These are phyloP conservation scores for Trichopria drosophilae DNA, from an alignment of 2,888 invertebrate species.

Conservation along the genomic window DNA sequence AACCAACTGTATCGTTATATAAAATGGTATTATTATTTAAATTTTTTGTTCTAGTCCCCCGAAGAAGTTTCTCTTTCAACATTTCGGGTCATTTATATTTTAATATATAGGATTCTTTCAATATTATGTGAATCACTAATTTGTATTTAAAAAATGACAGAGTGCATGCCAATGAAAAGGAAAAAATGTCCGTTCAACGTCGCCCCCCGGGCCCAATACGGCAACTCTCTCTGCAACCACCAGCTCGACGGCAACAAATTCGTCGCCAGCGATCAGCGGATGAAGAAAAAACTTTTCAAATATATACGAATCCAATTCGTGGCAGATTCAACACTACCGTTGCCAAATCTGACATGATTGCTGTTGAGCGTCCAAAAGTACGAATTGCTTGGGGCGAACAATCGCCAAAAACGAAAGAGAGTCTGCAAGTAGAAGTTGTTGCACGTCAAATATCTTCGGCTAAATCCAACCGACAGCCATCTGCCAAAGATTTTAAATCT, in stretches of 20 bases:
- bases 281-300: constrained; percentile 43
- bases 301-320: constrained; percentile 33
- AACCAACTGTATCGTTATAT: too few species aligned
- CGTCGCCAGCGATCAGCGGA: constrained; percentile 53
- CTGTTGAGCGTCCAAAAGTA: constrained; percentile 43
- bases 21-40: too few species aligned
- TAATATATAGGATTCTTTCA: too few species aligned
- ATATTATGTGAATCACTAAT: too few species aligned
- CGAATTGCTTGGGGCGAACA: constrained; percentile 52
- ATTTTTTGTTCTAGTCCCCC: too few species aligned
- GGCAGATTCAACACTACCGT: constrained; percentile 33
- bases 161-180: too few species aligned
- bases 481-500: constrained; percentile 18
- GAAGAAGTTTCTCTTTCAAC: too few species aligned
- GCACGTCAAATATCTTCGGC: constrained; percentile 48
- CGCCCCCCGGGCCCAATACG: constrained; percentile 47
- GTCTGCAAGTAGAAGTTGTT: constrained; percentile 48
- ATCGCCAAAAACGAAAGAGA: constrained; percentile 25
- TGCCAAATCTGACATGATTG: constrained; percentile 24
- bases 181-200: too few species aligned
- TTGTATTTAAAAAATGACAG: too few species aligned
- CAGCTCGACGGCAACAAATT: constrained; percentile 41
- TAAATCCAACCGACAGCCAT: constrained; percentile 35
- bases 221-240: constrained; percentile 51
- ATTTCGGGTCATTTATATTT: too few species aligned